phyloP scores from a whole-genome alignment of 2,888 invertebrate species.

The Notocelia uddmanniana region DNA sequence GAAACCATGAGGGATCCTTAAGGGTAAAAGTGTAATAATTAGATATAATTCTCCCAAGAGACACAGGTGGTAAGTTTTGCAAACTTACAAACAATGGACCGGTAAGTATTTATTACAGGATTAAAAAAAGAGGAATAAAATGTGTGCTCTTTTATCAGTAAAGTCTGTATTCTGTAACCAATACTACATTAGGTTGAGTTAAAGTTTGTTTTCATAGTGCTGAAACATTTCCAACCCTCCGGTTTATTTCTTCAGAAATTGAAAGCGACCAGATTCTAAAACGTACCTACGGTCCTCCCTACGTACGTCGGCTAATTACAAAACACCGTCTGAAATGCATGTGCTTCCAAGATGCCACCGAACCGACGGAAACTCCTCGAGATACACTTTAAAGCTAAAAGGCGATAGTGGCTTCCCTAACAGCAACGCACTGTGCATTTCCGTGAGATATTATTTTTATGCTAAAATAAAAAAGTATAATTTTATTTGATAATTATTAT shows the following conservation, averaged over 20 bases:
- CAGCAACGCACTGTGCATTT: constrained; percentile 19
- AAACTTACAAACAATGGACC: no score
- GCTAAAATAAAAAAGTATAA: background rate
- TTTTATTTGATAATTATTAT: no score
- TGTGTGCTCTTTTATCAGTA: no score
- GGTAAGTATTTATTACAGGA: no score
- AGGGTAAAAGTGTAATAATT: no score
- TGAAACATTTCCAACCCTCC: background rate
- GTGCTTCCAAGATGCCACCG: constrained; percentile 19
- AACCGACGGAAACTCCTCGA: constrained; percentile 22
- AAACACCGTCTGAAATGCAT: constrained; percentile 12
- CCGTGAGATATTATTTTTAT: background rate
- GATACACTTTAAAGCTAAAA: constrained; percentile 42
- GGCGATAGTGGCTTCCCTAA: constrained; percentile 36
- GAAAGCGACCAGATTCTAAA: constrained; percentile 1
- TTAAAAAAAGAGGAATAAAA: no score
- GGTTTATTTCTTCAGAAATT: background rate
- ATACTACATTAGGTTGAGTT: no score
- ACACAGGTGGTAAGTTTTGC: no score
- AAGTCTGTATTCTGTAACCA: no score
- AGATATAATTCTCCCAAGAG: no score
- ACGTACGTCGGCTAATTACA: constrained; percentile 17
- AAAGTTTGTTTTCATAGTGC: background rate
- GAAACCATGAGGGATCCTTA: no score
- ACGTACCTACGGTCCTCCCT: background rate